phyloP scores from a whole-genome alignment of 1,140 invertebrate genomes.

The Elymnias hypermnestra region DNA sequence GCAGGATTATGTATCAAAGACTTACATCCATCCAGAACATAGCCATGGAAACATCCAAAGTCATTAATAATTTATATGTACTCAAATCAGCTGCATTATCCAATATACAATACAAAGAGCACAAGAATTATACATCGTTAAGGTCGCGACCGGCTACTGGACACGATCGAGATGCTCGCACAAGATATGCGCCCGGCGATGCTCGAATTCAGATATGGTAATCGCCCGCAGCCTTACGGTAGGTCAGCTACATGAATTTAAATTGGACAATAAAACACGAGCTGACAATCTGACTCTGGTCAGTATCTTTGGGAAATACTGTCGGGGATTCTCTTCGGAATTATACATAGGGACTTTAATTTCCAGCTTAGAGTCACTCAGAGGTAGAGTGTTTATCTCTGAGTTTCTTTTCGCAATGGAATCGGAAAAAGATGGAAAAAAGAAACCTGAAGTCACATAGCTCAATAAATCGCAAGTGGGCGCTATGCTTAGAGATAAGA shows the following conservation, averaged over 20 bases:
- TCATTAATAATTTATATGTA: conserved; percentile 22
- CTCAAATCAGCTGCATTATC: conserved; percentile 11
- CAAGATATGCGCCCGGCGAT: conserved; percentile 42
- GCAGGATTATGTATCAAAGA: background rate
- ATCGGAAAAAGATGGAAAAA: too few relatives aligned
- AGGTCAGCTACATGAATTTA: conserved; percentile 31
- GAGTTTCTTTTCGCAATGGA: too few relatives aligned
- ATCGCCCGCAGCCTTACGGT: conserved; percentile 28
- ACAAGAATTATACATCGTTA: conserved; percentile 13
- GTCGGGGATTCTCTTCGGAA: background rate
- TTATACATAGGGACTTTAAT: too few relatives aligned
- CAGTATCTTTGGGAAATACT: conserved; percentile 11
- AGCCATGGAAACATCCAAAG: conserved; percentile 1
- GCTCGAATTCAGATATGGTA: conserved; percentile 47
- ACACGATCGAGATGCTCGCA: conserved; percentile 41
- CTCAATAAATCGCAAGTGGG: too few relatives aligned
- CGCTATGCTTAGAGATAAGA: too few relatives aligned
- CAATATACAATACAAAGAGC: conserved; percentile 22
- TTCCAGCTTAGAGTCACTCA: too few relatives aligned
- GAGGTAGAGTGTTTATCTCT: too few relatives aligned
- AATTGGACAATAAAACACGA: conserved; percentile 29
- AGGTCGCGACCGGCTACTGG: conserved; percentile 22
- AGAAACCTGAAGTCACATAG: too few relatives aligned
- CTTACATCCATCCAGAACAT: conserved; percentile 1
- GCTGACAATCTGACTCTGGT: conserved; percentile 15